Evolutionary conservation across 2,888 invertebrate species (phyloP), one percentile per base, ranked within the genome.

Genomic region (Tinea trinotella): DNA sequence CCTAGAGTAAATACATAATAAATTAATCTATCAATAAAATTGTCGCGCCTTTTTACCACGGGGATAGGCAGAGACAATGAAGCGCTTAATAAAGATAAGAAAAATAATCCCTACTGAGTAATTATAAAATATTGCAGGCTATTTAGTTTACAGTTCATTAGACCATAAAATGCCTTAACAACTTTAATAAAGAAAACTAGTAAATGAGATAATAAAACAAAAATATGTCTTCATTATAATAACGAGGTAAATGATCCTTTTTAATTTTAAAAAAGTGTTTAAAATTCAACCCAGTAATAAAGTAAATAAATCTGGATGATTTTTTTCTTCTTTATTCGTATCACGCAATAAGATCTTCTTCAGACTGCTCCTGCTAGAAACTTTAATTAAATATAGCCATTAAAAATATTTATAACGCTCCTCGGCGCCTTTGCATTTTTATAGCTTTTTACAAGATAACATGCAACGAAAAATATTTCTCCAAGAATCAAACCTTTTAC

Each of bases 331-430:
- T 50, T 35, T 49, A 55, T 49, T 55, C 55, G 17, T 50, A 50
- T 55, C 55, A 55, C 55, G 55, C 17, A 50, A 22, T 35, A 40
- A 49, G 35, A 49, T 55, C 55, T 54, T 44, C 40, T 17, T 50
- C 40, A 22, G 49, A 36, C 44, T 36, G 55, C 50, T 55, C 61
- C 63, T 66, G 48, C 62, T 62, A 66, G 60, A 60, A 68, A 71
- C 65, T 71, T 70, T 76, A 75, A 78, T 78, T 67, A 71, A 80
- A 81, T 77, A 75, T 69, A 71, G 70, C 68, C 72, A 74, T 82
- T 81, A 80, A 82, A 74, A 77, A 77, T 81, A 80, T 83, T 83
- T 83, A 82, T 80, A 73, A 68, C 69, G 58, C 57, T 62, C 63
- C 61, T 63, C 63, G 66, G 64, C 67, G 65, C 68, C 61, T 74